Base-by-base conservation (phyloP, 2,797 vertebrate genomes). In the Poecilia gillii region DNA sequence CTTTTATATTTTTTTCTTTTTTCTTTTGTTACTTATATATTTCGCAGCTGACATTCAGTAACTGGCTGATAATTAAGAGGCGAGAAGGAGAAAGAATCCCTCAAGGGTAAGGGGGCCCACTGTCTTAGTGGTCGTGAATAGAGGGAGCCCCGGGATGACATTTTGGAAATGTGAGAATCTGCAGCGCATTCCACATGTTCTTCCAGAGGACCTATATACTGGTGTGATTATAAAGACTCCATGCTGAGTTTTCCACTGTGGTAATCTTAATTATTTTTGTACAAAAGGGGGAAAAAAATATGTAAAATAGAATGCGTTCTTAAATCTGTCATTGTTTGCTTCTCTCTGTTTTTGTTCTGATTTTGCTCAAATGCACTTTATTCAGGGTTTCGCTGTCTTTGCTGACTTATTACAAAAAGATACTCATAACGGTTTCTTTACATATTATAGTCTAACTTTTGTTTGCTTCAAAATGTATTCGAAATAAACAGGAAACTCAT, bases 71-170 rank as follows among this genome's bases (percentile, higher is more conserved):
- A 59, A 59, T 33, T 36, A 62, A 31, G 28, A 28, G 33, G 6
- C 7, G 16, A 31, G 36, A 9, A 12, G 1, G 9, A 23, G 6
- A 23, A 31, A 28, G 1, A 16, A 1, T 49, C 39, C 53, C 72
- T 66, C 53, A 78, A 23, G 83, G 66, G 31, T 16, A 49, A 46
- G 43, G 46, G 81, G 79, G 43, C 39, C 82, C 82, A 41, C 1
- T 77, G 81, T 76, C 82, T 80, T 74, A n/a, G 73, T 72, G 82
- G 78, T 82, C 74, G 1, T 80, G 79, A 49, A 68, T 71, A 68
- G 16, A 80, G 85, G 76, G 46, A 90, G 86, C 77, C 75, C 81
- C 5, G 36, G 75, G 81, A 81, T 74, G 90, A 88, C 84, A 76
- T 68, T 84, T 72, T 84, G 59, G 84, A 87, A 85, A 84, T 57